Evolutionary conservation across 2,888 invertebrate genomes (phyloP).

Genomic region (Oegoconia quadripuncta): DNA sequence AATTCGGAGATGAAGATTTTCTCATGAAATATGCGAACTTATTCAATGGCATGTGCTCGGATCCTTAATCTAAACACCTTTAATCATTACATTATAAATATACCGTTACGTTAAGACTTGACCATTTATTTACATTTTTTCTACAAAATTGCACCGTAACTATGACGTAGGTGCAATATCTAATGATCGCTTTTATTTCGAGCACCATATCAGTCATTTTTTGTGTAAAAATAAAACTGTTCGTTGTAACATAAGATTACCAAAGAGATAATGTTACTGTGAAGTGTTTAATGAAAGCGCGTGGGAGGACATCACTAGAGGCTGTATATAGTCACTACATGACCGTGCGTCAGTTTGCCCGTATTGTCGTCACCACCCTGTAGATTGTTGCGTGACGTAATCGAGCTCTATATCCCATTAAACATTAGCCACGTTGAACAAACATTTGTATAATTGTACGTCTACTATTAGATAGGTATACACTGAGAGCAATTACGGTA

Average conservation of each 20-base stretch:
- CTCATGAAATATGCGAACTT: too few relatives aligned
- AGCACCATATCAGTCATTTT: conserved; percentile 14
- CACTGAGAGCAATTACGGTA: conserved; percentile 5
- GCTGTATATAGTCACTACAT: conserved; percentile 35
- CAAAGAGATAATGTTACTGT: conserved; percentile 38
- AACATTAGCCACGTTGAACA: conserved; percentile 20
- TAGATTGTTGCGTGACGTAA: conserved; percentile 32
- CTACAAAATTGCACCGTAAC: background rate
- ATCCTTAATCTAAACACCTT: too few relatives aligned
- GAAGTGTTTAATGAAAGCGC: conserved; percentile 48
- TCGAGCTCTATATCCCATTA: conserved; percentile 16
- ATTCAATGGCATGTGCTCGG: too few relatives aligned
- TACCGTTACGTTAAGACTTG: background rate
- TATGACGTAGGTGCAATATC: conserved; percentile 11
- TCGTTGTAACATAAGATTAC: conserved; percentile 37
- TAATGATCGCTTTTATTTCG: conserved; percentile 6
- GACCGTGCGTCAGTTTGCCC: conserved; percentile 69
- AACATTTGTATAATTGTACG: conserved; percentile 22
- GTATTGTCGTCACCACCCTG: conserved; percentile 50
- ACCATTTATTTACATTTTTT: background rate
- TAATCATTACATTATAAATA: too few relatives aligned
- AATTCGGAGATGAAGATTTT: too few relatives aligned
- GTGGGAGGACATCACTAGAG: conserved; percentile 50
- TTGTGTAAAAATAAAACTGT: conserved; percentile 24
- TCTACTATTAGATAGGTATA: conserved; percentile 3